Evolutionary conservation across 1,140 invertebrate species (phyloP).

Genomic region (Ceratoteleas bidentatus): DNA sequence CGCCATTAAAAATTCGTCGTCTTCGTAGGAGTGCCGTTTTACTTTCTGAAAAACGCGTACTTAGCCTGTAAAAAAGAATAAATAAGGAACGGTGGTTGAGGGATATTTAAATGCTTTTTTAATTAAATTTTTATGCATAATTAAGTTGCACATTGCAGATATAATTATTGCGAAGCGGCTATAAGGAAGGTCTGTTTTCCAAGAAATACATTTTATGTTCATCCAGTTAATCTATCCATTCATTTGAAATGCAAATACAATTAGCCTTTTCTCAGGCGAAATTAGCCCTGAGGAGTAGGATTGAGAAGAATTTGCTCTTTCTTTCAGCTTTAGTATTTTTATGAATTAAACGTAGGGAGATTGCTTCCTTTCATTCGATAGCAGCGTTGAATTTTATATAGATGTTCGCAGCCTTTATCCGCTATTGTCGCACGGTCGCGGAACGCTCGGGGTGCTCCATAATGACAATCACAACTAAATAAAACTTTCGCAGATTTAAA

Average conservation of each 20-base stretch:
- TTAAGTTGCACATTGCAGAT: neutral
- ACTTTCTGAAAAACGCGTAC: no score
- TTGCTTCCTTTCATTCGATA: constrained; percentile 63
- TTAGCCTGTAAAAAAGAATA: constrained; percentile 32
- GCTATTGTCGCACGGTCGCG: constrained; percentile 37
- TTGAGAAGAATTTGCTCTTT: constrained; percentile 48
- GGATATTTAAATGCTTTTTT: constrained; percentile 14
- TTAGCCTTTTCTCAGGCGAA: constrained; percentile 51
- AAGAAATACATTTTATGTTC: constrained; percentile 45
- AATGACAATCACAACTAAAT: constrained; percentile 44
- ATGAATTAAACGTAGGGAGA: constrained; percentile 71
- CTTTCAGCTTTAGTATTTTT: constrained; percentile 70
- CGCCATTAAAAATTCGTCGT: no score
- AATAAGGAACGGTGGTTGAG: constrained; percentile 38
- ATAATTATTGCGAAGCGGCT: constrained; percentile 14
- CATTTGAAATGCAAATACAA: constrained; percentile 60
- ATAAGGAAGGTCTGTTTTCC: constrained; percentile 22
- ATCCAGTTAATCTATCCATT: constrained; percentile 52
- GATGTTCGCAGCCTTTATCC: constrained; percentile 57
- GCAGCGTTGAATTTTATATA: constrained; percentile 58
- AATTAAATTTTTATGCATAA: neutral
- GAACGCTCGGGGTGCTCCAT: constrained; percentile 31
- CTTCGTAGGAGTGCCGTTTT: no score
- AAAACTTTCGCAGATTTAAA: constrained; percentile 44
- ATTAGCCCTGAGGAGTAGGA: constrained; percentile 45